These are phyloP conservation scores for Mormyrus hasselquistii DNA, from an alignment of 2,797 vertebrate species.

Conservation along the genomic window DNA sequence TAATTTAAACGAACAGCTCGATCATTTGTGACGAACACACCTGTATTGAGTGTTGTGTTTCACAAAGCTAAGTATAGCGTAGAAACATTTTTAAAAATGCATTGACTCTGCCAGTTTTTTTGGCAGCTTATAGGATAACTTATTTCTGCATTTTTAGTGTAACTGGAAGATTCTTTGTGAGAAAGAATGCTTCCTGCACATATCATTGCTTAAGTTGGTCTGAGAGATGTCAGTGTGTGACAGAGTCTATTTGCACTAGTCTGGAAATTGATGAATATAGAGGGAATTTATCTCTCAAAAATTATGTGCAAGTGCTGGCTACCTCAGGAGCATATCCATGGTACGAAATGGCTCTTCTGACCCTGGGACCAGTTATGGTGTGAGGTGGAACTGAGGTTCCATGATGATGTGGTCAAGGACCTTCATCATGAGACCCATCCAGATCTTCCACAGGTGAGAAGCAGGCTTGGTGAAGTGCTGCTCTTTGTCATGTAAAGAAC, in stretches of 20 bases:
- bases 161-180: neutral
- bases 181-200: neutral
- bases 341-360: neutral
- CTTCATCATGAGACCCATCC: neutral
- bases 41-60: neutral
- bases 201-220: neutral
- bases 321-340: neutral
- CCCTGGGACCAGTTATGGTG: neutral
- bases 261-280: neutral
- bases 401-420: neutral
- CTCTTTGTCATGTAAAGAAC: neutral
- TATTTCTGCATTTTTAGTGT: conserved; percentile 7
- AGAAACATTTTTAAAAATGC: conserved; percentile 2
- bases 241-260: neutral
- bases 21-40: neutral
- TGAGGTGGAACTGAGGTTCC: neutral
- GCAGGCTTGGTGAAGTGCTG: neutral
- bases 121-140: neutral
- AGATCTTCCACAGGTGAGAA: neutral
- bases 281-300: neutral
- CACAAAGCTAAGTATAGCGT: neutral
- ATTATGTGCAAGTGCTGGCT: neutral
- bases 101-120: conserved; percentile 6
- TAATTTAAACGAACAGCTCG: neutral
- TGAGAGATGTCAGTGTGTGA: neutral